Evolutionary conservation across 2,888 invertebrate genomes (phyloP).

Genomic region (Dichetophora obliterata): DNA sequence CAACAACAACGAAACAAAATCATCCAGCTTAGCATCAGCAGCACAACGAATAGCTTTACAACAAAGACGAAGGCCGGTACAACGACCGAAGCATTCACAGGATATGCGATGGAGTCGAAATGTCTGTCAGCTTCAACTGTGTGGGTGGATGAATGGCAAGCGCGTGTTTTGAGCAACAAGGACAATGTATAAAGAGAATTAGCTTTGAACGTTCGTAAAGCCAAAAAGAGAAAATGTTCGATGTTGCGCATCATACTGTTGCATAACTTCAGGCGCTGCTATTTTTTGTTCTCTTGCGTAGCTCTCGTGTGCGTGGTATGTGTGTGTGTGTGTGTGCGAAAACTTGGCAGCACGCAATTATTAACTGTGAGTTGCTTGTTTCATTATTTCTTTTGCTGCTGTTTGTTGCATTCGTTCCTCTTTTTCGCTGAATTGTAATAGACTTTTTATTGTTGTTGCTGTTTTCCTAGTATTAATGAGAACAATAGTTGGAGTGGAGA

Average conservation of each 20-base stretch:
- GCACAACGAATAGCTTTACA: background rate
- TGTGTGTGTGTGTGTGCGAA: too few relatives aligned
- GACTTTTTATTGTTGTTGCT: too few relatives aligned
- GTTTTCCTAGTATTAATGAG: too few relatives aligned
- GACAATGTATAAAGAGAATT: background rate
- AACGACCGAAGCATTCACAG: slow-evolving; percentile 12
- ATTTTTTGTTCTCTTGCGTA: background rate
- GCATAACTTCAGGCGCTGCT: slow-evolving; percentile 19
- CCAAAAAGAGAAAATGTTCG: slow-evolving; percentile 13
- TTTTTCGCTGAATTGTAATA: too few relatives aligned
- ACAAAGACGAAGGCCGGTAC: background rate
- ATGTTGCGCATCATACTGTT: slow-evolving; percentile 8
- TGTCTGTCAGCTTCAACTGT: slow-evolving; percentile 18
- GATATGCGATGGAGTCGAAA: slow-evolving; percentile 22
- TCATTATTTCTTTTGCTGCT: background rate
- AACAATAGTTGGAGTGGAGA: too few relatives aligned
- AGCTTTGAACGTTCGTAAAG: background rate
- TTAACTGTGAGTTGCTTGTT: too few relatives aligned
- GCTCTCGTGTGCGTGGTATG: background rate
- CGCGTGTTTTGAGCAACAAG: background rate
- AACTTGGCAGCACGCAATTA: too few relatives aligned
- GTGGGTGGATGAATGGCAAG: slow-evolving; percentile 2
- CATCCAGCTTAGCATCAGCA: background rate
- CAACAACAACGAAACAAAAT: background rate
- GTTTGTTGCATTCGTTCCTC: too few relatives aligned